Conservation (phyloP, 2,888 invertebrate species). For the Polia nebulosa region DNA sequence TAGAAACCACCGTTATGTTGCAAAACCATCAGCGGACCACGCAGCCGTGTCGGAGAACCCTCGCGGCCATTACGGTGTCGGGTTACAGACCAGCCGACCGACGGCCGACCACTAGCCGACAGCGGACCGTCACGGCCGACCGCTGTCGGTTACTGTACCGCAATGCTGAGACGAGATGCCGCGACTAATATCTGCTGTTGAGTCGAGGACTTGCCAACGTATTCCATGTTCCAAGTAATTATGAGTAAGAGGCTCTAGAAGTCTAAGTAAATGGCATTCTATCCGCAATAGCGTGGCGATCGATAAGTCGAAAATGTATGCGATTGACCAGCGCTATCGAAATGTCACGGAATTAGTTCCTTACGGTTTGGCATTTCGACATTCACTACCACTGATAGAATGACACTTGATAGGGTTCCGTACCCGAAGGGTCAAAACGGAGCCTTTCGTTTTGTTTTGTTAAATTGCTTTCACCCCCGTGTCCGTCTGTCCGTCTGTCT, state of each 20-base stretch:
- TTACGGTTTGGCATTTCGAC: no score
- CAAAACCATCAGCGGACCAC: constrained; percentile 29
- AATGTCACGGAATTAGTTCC: no score
- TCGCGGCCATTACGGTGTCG: constrained; percentile 59
- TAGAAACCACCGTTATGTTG: constrained; percentile 34
- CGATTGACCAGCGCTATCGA: not conserved
- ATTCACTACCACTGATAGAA: no score
- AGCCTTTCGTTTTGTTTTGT: no score
- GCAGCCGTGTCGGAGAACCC: constrained; percentile 42
- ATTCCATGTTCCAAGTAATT: not conserved
- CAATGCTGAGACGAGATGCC: constrained; percentile 10
- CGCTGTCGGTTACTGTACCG: constrained; percentile 21
- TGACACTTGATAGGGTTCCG: no score
- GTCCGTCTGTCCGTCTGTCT: no score
- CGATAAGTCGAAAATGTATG: not conserved
- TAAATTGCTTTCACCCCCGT: no score
- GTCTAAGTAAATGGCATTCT: not conserved
- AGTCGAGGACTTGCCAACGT: constrained; percentile 5
- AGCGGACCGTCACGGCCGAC: not conserved
- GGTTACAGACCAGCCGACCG: constrained; percentile 46
- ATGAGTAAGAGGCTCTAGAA: not conserved
- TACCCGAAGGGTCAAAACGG: no score
- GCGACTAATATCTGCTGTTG: constrained; percentile 19
- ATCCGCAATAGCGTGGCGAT: not conserved
- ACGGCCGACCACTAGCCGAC: not conserved